phyloP scores from a whole-genome alignment of 1,140 invertebrate species.

The Argopecten irradians region DNA sequence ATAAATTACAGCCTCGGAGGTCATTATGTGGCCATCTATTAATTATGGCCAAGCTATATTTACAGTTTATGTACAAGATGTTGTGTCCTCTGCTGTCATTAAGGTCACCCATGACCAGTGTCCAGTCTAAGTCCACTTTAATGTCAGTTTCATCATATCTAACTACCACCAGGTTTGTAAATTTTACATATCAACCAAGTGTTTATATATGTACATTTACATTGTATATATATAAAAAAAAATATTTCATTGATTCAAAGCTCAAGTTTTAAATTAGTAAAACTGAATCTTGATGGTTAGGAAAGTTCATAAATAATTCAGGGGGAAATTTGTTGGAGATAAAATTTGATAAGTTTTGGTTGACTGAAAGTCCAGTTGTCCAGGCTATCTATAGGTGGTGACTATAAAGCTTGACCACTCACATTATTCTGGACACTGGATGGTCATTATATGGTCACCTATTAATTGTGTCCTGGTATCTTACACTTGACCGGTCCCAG shows the following conservation, averaged over 20 bases:
- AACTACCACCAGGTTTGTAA: too few species aligned
- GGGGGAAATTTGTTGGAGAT: neutral
- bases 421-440: slow-evolving; percentile 16
- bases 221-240: too few species aligned
- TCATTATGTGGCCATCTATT: neutral
- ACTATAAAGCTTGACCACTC: slow-evolving; percentile 9
- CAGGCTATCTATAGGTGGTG: neutral
- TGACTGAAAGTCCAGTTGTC: neutral
- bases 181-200: too few species aligned
- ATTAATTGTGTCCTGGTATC: slow-evolving; percentile 21
- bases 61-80: neutral
- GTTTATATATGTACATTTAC: too few species aligned
- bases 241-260: too few species aligned
- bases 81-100: neutral
- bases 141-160: neutral
- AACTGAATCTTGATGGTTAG: neutral
- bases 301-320: neutral
- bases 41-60: neutral
- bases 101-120: neutral
- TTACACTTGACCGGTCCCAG: slow-evolving; percentile 20
- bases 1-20: neutral
- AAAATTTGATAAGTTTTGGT: neutral
- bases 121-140: neutral
- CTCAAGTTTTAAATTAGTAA: too few species aligned
- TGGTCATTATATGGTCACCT: slow-evolving; percentile 21